Evolutionary conservation across 2,797 vertebrate species (phyloP), one percentile per base, ranked within the genome.

Genomic region (Hydrolagus colliei): DNA sequence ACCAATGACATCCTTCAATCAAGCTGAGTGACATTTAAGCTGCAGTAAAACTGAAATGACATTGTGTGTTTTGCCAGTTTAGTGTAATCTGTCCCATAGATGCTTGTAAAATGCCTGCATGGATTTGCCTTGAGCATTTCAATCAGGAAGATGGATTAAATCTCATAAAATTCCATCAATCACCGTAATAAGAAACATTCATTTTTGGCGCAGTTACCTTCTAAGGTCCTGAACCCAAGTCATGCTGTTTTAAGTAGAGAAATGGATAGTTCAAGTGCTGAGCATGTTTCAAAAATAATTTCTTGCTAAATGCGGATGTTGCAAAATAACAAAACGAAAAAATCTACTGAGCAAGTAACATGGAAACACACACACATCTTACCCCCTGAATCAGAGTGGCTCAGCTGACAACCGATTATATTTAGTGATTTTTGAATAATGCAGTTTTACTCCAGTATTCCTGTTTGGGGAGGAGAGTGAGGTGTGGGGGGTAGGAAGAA

Each of bases 81-180:
- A 84, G 32, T 84, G 63, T 84, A 84, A 84, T 71, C 79, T 71
- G 27, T 68, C n/a, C 79, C 6, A 84, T 41, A 41, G 79, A 71
- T 41, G 41, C 32, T 41, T 84, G 65, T 71, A 52, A 84, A 27
- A 84, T 84, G 32, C 16, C 41, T 84, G 79, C 61, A 71, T 84
- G 32, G 32, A 84, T 84, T 84, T 71, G 79, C 79, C 32, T 52
- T 71, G 32, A 71, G 79, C 79, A 84, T 84, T 84, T 71, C 79
- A 71, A 35, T 71, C 65, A 67, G 8, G 9, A 71, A 52, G 14
- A 14, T n/a, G 79, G 65, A 84, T 84, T 71, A 71, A 84, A 52
- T 84, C 65, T n/a, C 63, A 71, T 27, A 84, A 71, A 84, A 68
- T 71, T 10, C 65, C 79, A 84, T 84, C 65, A 84, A 71, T 84